Evolutionary conservation across 2,797 vertebrate species (phyloP), one percentile per base, ranked within the genome.

Genomic region (Lates japonicus): DNA sequence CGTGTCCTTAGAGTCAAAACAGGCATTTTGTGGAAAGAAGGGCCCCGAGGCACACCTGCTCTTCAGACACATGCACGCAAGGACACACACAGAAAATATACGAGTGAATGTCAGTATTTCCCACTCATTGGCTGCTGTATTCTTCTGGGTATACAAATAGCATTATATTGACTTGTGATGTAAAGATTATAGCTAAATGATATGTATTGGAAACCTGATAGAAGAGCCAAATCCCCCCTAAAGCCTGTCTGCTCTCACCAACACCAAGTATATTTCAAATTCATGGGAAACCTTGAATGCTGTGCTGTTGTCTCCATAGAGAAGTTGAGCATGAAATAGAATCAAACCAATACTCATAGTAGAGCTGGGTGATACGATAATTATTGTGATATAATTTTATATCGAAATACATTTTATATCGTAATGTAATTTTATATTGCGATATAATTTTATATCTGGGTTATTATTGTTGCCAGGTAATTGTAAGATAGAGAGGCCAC

Each of bases 1-100:
- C 75, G 49, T 77, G 79, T 86, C 78, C 82, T 88, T n/a, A 48
- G 31, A 80, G 73, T 70, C 58, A 75, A 81, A 86, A 89, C 76
- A 66, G 63, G 46, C 10, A 1, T 64, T 74, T 72, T 51, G 60
- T 62, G 20, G 25, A 54, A 65, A 46, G 35, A 66, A 58, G 41
- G n/a, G 16, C 29, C 2, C 25, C 25, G 25, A 13, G 55, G 17
- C 58, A 4, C 52, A 64, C 17, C 39, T 46, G 49, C 22, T 51
- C 46, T 25, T 57, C 48, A 54, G 33, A 51, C 20, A 17, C 19
- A 33, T 11, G 17, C 42, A 68, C 0, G 17, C 31, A 61, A n/a
- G 22, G 7, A 37, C 31, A 64, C 58, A 60, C 10, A 57, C 54
- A 60, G 25, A 35, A 33, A 16, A 61, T 25, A n/a, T 25, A 48